Evolutionary conservation across 2,113 vertebrate genomes (phyloP), one percentile per base, ranked within the genome.

Genomic region (Ceratotherium simum): DNA sequence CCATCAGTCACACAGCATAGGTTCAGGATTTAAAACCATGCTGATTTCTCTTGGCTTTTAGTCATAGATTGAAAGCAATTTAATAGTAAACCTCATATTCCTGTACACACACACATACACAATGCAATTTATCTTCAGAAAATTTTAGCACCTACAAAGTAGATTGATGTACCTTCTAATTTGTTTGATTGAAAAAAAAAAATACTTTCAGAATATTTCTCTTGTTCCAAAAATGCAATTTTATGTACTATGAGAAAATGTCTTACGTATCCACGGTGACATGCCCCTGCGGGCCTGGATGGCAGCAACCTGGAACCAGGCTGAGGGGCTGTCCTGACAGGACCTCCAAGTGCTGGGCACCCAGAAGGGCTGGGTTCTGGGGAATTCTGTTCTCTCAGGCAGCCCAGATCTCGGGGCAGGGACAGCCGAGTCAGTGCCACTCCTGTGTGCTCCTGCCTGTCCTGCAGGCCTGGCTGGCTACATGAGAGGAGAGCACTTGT

Each of bases 11-110:
- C 12, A 33, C n/a, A 48, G 27, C 36, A 36, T 78, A 81, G 58
- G 36, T 78, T 85, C 33, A 85, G 25, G 78, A 84, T 85, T 94
- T 79, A 80, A 89, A 91, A 31, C 8, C 72, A 48, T 81, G 13
- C 16, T 76, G 48, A 46, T 89, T 73, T 92, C 67, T 96, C 25
- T 79, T 88, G 70, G 73, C 58, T 95, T 72, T 93, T 23, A 58
- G 36, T 64, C 3, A 8, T 29, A 39, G 25, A 48, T 64, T 69
- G 13, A 83, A 79, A 73, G 21, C 23, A 73, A 65, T 62, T 39
- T 76, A 78, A 75, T 12, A 21, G 9, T 73, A 46, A 83, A 27
- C 79, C 7, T 95, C 29, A 8, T 70, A 9, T 79, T 48, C 31
- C 31, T 56, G 7, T 9, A 14, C 3, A 58, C 16, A 54, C 64